phyloP scores from a whole-genome alignment of 2,113 vertebrate species.

The Sphaerodactylus townsendi region DNA sequence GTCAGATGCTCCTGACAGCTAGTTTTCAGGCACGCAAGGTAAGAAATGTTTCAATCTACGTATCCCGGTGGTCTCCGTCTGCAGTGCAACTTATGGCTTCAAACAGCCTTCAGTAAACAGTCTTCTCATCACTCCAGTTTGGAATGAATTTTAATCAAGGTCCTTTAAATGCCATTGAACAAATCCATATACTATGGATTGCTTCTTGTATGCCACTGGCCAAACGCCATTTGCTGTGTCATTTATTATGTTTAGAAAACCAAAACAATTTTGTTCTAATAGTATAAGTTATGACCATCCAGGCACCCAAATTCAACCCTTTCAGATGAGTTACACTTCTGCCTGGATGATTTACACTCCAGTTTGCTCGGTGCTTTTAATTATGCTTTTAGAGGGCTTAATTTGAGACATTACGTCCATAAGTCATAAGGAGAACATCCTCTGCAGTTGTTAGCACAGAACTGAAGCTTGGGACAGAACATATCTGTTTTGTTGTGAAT shows the following conservation, averaged over 20 bases:
- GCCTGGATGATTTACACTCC: conserved; percentile 38
- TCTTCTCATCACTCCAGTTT: conserved; percentile 64
- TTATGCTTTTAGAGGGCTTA: conserved; percentile 52
- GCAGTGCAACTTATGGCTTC: conserved; percentile 42
- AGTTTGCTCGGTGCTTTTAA: conserved; percentile 50
- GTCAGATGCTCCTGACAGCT: conserved; percentile 51
- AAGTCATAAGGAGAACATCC: conserved; percentile 32
- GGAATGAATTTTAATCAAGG: conserved; percentile 81
- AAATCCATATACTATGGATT: conserved; percentile 82
- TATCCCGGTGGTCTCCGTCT: conserved; percentile 57
- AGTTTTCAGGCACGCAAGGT: conserved; percentile 50
- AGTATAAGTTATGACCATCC: conserved; percentile 58
- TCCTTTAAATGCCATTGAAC: conserved; percentile 82
- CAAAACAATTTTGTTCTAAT: conserved; percentile 67
- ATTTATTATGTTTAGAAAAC: conserved; percentile 81
- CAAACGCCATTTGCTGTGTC: conserved; percentile 69
- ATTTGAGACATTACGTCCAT: conserved; percentile 34
- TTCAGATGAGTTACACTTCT: conserved; percentile 50
- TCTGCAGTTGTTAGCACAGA: background rate
- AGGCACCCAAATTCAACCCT: conserved; percentile 26
- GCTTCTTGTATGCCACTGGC: conserved; percentile 69
- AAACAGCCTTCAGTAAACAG: conserved; percentile 70
- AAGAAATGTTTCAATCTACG: conserved; percentile 62
- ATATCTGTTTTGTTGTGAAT: background rate
- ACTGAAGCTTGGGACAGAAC: background rate